Evolutionary conservation across 1,140 invertebrate genomes (phyloP).

Genomic region (Temnothorax longispinosus): DNA sequence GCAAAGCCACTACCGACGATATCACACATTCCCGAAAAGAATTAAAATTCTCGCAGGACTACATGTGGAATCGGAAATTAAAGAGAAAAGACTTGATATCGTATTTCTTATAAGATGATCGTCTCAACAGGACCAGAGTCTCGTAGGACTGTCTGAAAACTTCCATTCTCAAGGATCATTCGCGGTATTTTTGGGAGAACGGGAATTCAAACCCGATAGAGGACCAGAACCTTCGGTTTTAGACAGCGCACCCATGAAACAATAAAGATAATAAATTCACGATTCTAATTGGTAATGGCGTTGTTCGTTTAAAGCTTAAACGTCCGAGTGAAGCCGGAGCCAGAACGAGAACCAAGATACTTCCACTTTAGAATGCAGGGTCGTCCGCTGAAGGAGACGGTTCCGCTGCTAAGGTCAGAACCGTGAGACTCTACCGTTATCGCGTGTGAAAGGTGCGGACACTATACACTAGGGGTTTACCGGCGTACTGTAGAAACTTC

Average conservation of each 20-base stretch:
- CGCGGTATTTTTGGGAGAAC: not conserved
- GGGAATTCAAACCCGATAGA: not conserved
- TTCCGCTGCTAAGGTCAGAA: not conserved
- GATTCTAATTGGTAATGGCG: not conserved
- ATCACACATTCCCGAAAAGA: not conserved
- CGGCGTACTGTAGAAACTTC: not conserved
- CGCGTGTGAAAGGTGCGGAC: slow-evolving; percentile 1
- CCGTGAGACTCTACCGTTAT: not conserved
- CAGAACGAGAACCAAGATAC: slow-evolving; percentile 18
- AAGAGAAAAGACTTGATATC: not conserved
- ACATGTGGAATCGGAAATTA: not conserved
- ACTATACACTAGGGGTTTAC: not conserved
- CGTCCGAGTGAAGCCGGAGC: not conserved
- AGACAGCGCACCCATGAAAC: not conserved
- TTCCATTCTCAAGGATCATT: not conserved
- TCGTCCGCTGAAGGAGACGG: not conserved
- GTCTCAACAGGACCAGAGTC: not conserved
- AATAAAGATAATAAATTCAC: not conserved
- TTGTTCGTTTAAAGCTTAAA: slow-evolving; percentile 5
- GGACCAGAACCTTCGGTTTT: not conserved
- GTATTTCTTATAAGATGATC: not conserved
- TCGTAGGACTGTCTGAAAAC: not conserved
- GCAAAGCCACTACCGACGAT: not conserved
- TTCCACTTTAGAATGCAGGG: not conserved
- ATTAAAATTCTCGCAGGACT: not conserved